Evolutionary conservation across 2,113 vertebrate species (phyloP).

Genomic region (Bubo blakistoni): DNA sequence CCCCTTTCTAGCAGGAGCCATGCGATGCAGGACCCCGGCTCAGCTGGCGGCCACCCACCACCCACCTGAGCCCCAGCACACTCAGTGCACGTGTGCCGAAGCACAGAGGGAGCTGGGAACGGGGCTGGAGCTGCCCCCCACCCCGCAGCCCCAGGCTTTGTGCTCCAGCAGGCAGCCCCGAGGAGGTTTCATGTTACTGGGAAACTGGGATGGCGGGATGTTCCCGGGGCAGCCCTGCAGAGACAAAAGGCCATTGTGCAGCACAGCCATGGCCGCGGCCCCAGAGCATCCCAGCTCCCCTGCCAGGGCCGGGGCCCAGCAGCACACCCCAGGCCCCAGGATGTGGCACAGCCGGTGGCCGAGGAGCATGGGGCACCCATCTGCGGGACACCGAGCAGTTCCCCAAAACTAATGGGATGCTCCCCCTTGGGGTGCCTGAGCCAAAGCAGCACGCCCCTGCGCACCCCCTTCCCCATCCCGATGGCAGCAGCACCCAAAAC

Average conservation of each 20-base stretch:
- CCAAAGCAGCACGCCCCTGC: neutral
- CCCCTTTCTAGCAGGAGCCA: neutral
- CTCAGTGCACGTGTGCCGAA: neutral
- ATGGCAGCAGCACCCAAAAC: neutral
- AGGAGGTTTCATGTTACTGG: slow-evolving; percentile 61
- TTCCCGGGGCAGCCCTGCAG: slow-evolving; percentile 15
- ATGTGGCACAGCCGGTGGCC: neutral
- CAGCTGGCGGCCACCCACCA: accelerated
- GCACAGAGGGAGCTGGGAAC: accelerated
- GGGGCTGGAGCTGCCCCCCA: neutral
- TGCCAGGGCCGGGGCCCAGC: neutral
- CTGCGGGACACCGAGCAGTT: accelerated
- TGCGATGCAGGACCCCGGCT: neutral
- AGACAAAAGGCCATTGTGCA: slow-evolving; percentile 63
- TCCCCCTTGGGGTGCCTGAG: accelerated
- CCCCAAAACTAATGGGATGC: neutral
- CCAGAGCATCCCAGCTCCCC: neutral
- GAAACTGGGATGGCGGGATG: slow-evolving; percentile 35
- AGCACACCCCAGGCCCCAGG: neutral
- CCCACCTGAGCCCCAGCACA: neutral
- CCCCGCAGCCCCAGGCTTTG: neutral
- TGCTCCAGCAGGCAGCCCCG: slow-evolving; percentile 16
- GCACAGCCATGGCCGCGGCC: neutral
- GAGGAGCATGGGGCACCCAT: accelerated
- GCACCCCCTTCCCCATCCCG: neutral